Evolutionary conservation across 2,888 invertebrate genomes (phyloP), one percentile per base, ranked within the genome.

Genomic region (Octonoba sinensis): DNA sequence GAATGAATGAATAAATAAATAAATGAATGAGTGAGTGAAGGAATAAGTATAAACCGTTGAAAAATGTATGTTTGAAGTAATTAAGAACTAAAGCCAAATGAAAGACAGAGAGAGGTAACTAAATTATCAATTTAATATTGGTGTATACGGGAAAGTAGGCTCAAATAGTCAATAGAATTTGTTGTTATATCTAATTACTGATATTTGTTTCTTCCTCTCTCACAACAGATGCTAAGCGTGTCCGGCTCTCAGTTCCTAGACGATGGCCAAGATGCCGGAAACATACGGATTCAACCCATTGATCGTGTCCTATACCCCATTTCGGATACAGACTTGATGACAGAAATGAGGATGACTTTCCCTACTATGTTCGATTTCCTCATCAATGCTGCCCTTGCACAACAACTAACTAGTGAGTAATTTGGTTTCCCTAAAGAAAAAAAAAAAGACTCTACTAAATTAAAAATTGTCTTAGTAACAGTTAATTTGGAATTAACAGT

Each of bases 241-340:
- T 83, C 83, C 2, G 83, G 83, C 36, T 74, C 83, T 27, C 83
- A 83, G 24, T 77, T 83, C 59, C 46, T 83, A 12, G 78, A 78
- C 22, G 67, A 72, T 36, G 70, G 60, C 4, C 54, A 46, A 2
- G 72, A 76, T 54, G 56, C 56, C 0, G 76, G 47, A 4, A 49
- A 71, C 2, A 47, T 75, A 13, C 54, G 82, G 13, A 77, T 77
- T 27, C 83, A 83, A n/a, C 77, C 77, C n/a, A 70, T 83, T 2
- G 77, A 83, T 49, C 47, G 74, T 24, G 83, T 83, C 3, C 64
- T 83, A 1, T 83, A 83, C 12, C 83, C 83, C 15, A 73, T 78
- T 22, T 77, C 83, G 13, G 65, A 64, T 16, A 66, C 73, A 8
- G 70, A 77, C 24, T 18, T 83, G 3, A 44, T 65, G 64, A 70